Base-by-base conservation (phyloP, 2,113 vertebrate species). In the Ascaphus truei region DNA sequence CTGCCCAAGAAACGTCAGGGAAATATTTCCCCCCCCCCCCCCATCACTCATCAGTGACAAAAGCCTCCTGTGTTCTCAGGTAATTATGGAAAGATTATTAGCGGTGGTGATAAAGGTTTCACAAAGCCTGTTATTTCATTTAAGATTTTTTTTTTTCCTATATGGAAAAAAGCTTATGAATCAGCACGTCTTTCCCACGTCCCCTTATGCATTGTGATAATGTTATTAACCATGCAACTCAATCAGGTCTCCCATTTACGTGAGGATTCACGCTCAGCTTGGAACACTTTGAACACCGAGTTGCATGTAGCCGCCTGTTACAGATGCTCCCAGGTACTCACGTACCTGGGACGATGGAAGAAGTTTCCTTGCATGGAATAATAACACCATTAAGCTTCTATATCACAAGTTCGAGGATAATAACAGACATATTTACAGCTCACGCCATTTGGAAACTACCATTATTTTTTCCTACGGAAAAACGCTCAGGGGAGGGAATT, bases 21-120 rank as follows among this genome's bases (percentile, higher is more conserved):
- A 10, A 4, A 13, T 20, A 25, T 62, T 34, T 72, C 75, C n/a
- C n/a, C n/a, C n/a, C n/a, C n/a, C n/a, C n/a, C n/a, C n/a, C n/a
- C 58, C 55, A 75, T 86, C 85, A 86, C 75, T 86, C 82, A 80
- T 30, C 78, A 51, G 59, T 72, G 78, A 77, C 72, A 72, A 80
- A 72, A 81, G 80, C 75, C 72, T 79, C 80, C 77, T 71, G 74
- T 76, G 71, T 78, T 81, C 73, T 68, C 36, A 8, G 59, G 29
- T 83, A 81, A 88, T 89, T 80, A 76, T 41, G 3, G 89, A 81
- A 81, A 82, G 77, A 74, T 79, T 76, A 83, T 76, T 67, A 52
- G 65, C 69, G 71, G 48, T 64, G 81, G 80, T 89, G 88, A 90
- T 83, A 87, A 73, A 29, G 41, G 73, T 79, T n/a, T n/a, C n/a